Evolutionary conservation across 1,140 invertebrate species (phyloP), one percentile per base, ranked within the genome.

Genomic region (Polypedilum pembai): DNA sequence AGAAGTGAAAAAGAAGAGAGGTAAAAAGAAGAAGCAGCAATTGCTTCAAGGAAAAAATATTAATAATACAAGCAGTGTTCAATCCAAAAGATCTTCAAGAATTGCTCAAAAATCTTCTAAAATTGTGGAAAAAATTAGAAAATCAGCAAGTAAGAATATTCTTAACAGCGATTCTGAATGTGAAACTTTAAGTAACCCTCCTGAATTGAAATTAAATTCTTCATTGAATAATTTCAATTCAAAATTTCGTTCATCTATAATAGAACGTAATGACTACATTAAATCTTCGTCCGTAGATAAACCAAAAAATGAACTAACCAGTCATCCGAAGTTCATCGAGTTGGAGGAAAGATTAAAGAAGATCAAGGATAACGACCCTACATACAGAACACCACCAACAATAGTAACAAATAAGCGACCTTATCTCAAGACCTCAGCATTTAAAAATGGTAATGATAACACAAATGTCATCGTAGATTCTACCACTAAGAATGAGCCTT

Each of bases 261-360:
- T 69, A n/a, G 20, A 20, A 69, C 65, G 65, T 18, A 18, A 69
- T 69, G 65, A 69, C 18, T 69, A 69, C 20, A n/a, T 20, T 69
- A 69, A 69, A 69, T 20, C 65, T 18, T 21, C 65, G 8, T 21
- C 17, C 20, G 17, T 18, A 69, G 65, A 69, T 69, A 20, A 69
- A 69, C 45, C 45, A 3, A 56, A 56, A 56, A 56, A 56, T n/a
- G 45, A 56, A 56, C 4, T 56, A 56, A 12, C 45, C 8, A 56
- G 10, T n/a, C 45, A 56, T 56, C 45, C 45, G 1, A 56, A n/a
- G n/a, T 12, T 12, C n/a, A n/a, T n/a, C 45, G 45, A 56, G 12
- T 56, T 56, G 15, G n/a, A 56, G 12, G 3, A 56, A n/a, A 56
- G 12, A 4, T 12, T 56, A 12, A n/a, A 56, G 12, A 56, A 56